Conservation (phyloP, 1,140 invertebrate genomes). For the Pseudomyrmex cubaensis region DNA sequence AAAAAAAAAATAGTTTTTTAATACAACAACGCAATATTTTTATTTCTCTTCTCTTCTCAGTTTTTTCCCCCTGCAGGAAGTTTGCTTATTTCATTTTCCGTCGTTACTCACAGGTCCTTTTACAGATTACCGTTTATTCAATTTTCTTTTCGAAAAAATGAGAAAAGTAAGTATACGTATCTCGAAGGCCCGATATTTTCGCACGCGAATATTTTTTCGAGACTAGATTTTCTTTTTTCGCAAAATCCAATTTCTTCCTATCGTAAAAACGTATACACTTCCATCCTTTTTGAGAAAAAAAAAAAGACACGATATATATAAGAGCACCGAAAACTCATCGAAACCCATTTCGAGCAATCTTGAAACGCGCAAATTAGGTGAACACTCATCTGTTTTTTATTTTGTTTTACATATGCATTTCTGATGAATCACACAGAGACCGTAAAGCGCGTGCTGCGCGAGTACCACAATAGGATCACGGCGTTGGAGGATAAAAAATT, state of each 20-base stretch:
- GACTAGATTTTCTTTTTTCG: background rate
- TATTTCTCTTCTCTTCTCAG: too few relatives aligned
- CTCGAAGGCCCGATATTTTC: background rate
- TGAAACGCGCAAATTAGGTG: slow-evolving; percentile 2
- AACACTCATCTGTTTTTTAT: slow-evolving; percentile 26
- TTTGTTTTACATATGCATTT: slow-evolving; percentile 69
- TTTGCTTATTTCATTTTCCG: slow-evolving; percentile 15
- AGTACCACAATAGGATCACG: slow-evolving; percentile 95
- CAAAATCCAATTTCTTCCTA: background rate
- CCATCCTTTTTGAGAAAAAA: background rate
- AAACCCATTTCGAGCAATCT: background rate
- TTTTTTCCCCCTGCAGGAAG: background rate
- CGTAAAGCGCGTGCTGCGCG: slow-evolving; percentile 93
- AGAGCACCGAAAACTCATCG: background rate
- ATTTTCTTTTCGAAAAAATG: slow-evolving; percentile 8
- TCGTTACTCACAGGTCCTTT: slow-evolving; percentile 29
- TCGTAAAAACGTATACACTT: background rate
- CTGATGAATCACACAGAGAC: slow-evolving; percentile 81
- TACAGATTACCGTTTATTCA: slow-evolving; percentile 22
- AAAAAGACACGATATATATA: background rate
- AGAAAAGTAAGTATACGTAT: too few relatives aligned
- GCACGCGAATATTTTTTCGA: slow-evolving; percentile 22
- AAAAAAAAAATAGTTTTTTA: too few relatives aligned
- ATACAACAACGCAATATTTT: too few relatives aligned
- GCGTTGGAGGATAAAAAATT: slow-evolving; percentile 98